Evolutionary conservation across 2,888 invertebrate species (phyloP).

Genomic region (Agapetus fuscipes): DNA sequence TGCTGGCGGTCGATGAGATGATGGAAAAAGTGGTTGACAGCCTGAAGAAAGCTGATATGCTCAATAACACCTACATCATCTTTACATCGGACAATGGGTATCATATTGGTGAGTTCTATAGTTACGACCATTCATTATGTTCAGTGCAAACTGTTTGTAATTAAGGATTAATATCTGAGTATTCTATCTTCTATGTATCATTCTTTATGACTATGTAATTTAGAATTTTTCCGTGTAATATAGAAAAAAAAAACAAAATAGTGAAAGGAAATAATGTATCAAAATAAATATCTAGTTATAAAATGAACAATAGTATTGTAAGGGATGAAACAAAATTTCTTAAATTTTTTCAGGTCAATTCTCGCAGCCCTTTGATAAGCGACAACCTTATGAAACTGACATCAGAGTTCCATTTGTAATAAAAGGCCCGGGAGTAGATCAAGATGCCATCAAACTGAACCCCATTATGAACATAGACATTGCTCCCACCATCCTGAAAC

Average conservation of each 20-base stretch:
- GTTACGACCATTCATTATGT: too few species aligned
- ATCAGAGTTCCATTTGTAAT: constrained; percentile 75
- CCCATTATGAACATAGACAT: constrained; percentile 73
- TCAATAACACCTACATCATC: constrained; percentile 71
- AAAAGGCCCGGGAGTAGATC: constrained; percentile 58
- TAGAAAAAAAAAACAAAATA: too few species aligned
- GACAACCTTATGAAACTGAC: constrained; percentile 87
- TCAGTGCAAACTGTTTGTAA: constrained; percentile 1
- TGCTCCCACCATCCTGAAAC: constrained; percentile 69
- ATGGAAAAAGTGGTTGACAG: constrained; percentile 52
- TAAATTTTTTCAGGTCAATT: constrained; percentile 61
- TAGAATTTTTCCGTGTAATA: too few species aligned
- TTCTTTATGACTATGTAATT: too few species aligned
- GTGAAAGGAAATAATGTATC: too few species aligned
- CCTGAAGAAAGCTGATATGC: constrained; percentile 41
- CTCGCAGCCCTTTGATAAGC: constrained; percentile 77
- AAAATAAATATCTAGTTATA: too few species aligned
- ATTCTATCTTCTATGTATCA: too few species aligned
- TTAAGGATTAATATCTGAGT: neutral
- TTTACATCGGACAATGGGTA: constrained; percentile 88
- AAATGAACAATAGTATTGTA: too few species aligned
- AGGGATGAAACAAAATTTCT: too few species aligned
- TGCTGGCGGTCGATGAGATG: constrained; percentile 82
- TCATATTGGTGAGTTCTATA: constrained; percentile 60
- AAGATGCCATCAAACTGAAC: constrained; percentile 36